These are phyloP conservation scores for Tetranychus piercei DNA, from an alignment of 2,888 invertebrate species.

Conservation along the genomic window DNA sequence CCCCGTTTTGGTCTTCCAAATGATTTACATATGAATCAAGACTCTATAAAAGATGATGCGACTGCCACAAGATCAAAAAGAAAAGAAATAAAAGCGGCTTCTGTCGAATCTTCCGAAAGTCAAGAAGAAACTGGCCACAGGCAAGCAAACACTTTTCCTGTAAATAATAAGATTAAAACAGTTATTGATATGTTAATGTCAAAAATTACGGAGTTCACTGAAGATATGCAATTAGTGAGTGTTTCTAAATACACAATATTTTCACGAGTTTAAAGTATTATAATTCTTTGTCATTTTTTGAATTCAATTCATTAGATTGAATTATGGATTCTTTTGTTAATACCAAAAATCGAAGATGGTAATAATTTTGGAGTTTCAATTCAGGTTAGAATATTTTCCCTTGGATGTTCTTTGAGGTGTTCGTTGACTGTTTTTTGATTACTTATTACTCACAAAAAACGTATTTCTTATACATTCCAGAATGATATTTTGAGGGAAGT, in stretches of 20 bases:
- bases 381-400: conserved; percentile 38
- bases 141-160: background rate
- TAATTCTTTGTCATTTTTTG: background rate
- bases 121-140: conserved; percentile 43
- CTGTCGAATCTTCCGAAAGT: conserved; percentile 37
- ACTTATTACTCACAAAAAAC: too few species aligned
- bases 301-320: conserved; percentile 47
- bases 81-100: conserved; percentile 24
- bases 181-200: conserved; percentile 76
- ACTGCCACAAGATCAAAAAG: conserved; percentile 12
- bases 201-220: conserved; percentile 76
- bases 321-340: conserved; percentile 98
- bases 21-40: conserved; percentile 33
- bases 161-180: conserved; percentile 32
- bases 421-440: background rate
- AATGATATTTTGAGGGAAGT: conserved; percentile 95
- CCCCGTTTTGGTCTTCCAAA: conserved; percentile 34
- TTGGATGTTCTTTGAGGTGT: background rate
- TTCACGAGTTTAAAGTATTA: conserved; percentile 11
- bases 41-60: conserved; percentile 35
- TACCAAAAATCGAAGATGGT: conserved; percentile 97
- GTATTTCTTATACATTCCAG: conserved; percentile 28
- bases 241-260: conserved; percentile 1
- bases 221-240: conserved; percentile 76
- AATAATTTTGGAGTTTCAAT: conserved; percentile 98